These are phyloP conservation scores for Sapayoa aenigma DNA, from an alignment of 2,113 vertebrate genomes.

Conservation along the genomic window DNA sequence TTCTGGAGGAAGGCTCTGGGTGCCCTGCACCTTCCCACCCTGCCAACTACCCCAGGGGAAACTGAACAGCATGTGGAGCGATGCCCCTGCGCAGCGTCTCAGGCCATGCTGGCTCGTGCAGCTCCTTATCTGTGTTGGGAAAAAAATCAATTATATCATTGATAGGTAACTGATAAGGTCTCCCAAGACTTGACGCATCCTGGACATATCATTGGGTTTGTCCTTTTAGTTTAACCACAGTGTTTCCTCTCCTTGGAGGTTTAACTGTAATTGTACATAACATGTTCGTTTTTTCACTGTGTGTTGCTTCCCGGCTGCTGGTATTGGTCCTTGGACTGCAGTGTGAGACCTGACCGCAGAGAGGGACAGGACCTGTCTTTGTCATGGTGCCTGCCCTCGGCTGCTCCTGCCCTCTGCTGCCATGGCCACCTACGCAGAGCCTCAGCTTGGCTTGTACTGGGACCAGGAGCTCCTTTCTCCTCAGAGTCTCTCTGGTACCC, in stretches of 20 bases:
- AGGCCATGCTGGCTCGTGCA: not conserved
- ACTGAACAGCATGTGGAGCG: not conserved
- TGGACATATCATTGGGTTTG: not conserved
- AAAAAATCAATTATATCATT: not conserved
- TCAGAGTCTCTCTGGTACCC: not conserved
- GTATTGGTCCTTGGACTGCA: not conserved
- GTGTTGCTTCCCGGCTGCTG: not conserved
- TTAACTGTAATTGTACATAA: not conserved
- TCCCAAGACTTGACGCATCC: not conserved
- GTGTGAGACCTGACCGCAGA: not conserved
- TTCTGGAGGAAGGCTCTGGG: not conserved
- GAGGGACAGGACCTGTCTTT: not conserved
- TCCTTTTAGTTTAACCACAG: conserved; percentile 17
- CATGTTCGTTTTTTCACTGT: not conserved
- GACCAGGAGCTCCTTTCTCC: not conserved
- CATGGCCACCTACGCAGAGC: not conserved
- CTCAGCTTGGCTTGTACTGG: not conserved
- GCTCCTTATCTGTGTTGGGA: not conserved
- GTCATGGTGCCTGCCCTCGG: not conserved
- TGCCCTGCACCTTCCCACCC: not conserved
- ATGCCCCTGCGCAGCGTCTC: not conserved
- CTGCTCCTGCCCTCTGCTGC: not conserved
- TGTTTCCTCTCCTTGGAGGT: not conserved
- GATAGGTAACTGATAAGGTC: not conserved
- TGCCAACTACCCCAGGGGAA: not conserved